phyloP scores from a whole-genome alignment of 2,888 invertebrate species.

The Melanostoma scalare region DNA sequence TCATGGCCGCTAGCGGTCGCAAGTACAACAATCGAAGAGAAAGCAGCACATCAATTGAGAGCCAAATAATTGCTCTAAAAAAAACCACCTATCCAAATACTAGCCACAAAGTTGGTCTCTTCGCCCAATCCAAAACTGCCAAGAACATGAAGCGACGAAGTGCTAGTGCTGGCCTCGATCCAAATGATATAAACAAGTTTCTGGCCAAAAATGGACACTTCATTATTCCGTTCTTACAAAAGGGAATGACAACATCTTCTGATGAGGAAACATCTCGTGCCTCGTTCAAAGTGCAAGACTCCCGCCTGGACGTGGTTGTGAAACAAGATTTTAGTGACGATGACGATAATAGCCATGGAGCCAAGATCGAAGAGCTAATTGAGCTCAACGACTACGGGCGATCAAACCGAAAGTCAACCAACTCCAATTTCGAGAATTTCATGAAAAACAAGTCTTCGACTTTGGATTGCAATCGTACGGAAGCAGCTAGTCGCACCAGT shows the following conservation, averaged over 20 bases:
- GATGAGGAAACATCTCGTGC: constrained; percentile 81
- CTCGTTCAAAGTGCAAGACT: constrained; percentile 81
- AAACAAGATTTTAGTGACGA: constrained; percentile 78
- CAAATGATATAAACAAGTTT: constrained; percentile 79
- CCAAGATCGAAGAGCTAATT: constrained; percentile 76
- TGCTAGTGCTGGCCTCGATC: constrained; percentile 79
- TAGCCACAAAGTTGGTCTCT: constrained; percentile 80
- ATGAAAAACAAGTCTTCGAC: constrained; percentile 77
- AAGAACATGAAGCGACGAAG: constrained; percentile 79
- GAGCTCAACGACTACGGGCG: constrained; percentile 69
- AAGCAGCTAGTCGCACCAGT: constrained; percentile 74
- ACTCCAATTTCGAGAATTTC: constrained; percentile 77
- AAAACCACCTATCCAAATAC: constrained; percentile 81
- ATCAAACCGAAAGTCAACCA: constrained; percentile 75
- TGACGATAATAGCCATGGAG: constrained; percentile 75
- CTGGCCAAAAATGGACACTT: constrained; percentile 80
- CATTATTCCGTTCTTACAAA: constrained; percentile 81
- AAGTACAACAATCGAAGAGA: constrained; percentile 82
- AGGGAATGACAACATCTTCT: constrained; percentile 81
- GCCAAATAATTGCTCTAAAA: constrained; percentile 85
- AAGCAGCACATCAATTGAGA: constrained; percentile 92
- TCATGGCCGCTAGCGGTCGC: constrained; percentile 78
- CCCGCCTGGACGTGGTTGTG: constrained; percentile 80
- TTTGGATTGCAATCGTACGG: constrained; percentile 68
- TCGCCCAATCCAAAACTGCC: constrained; percentile 77